phyloP scores from a whole-genome alignment of 2,888 invertebrate species.

The Euphydryas editha region DNA sequence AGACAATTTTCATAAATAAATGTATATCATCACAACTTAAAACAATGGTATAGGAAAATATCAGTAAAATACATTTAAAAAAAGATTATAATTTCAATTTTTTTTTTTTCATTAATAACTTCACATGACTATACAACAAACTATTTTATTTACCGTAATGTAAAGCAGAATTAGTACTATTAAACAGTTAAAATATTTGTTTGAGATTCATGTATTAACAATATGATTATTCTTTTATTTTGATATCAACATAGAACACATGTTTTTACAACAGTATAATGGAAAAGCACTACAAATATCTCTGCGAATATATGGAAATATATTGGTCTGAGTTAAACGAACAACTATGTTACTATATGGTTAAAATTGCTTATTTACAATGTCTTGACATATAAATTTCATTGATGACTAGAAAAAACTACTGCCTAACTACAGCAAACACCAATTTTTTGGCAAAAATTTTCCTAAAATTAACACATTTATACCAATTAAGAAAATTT shows the following conservation, averaged over 20 bases:
- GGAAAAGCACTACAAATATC: conserved; percentile 15
- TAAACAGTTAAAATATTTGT: conserved; percentile 20
- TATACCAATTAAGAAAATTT: conserved; percentile 15
- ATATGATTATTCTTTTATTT: conserved; percentile 21
- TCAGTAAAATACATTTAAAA: conserved; percentile 11
- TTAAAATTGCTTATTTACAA: conserved; percentile 21
- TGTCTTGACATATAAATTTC: conserved; percentile 1
- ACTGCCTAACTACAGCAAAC: conserved; percentile 56
- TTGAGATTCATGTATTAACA: conserved; percentile 31
- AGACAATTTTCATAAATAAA: conserved; percentile 15
- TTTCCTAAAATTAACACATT: conserved; percentile 41
- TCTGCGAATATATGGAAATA: conserved; percentile 12
- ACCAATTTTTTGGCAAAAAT: conserved; percentile 48
- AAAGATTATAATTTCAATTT: conserved; percentile 3
- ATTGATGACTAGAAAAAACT: conserved; percentile 26
- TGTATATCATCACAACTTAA: conserved; percentile 12
- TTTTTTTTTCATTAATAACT: conserved; percentile 4
- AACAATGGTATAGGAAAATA: conserved; percentile 16
- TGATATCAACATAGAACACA: conserved; percentile 39
- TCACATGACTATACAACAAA: background rate
- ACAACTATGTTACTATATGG: conserved; percentile 7
- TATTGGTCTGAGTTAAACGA: background rate
- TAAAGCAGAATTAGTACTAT: conserved; percentile 16
- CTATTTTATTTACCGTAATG: conserved; percentile 18
- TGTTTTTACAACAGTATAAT: conserved; percentile 21